These are phyloP conservation scores for Charina bottae DNA, from an alignment of 2,113 vertebrate species.

Conservation along the genomic window DNA sequence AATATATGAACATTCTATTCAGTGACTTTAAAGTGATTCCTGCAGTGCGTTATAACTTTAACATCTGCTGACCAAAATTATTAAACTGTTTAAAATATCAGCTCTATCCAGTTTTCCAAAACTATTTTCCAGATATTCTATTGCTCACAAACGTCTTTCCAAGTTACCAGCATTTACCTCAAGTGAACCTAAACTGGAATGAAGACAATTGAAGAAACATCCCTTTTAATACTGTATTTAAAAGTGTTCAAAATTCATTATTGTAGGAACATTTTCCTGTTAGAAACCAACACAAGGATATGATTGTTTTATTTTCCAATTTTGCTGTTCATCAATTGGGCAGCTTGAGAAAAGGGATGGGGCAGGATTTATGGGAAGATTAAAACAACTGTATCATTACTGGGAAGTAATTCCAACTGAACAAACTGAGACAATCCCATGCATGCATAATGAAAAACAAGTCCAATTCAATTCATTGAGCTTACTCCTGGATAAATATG, in stretches of 20 bases:
- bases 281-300: neutral
- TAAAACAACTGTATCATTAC: neutral
- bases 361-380: neutral
- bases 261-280: neutral
- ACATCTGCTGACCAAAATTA: conserved; percentile 57
- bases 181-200: conserved; percentile 28
- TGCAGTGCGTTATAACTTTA: conserved; percentile 55
- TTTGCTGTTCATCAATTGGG: neutral
- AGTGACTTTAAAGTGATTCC: conserved; percentile 62
- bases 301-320: neutral
- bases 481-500: neutral
- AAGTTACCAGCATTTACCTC: conserved; percentile 52
- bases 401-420: neutral
- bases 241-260: neutral
- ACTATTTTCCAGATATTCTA: conserved; percentile 44
- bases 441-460: neutral
- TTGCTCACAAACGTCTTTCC: conserved; percentile 53
- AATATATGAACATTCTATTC: conserved; percentile 56
- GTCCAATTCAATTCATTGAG: neutral
- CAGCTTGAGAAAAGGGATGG: neutral
- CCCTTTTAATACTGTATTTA: conserved; percentile 4
- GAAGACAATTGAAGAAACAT: conserved; percentile 8
- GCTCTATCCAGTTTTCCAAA: conserved; percentile 60
- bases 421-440: neutral
- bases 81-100: conserved; percentile 62